Evolutionary conservation across 2,113 vertebrate genomes (phyloP).

Genomic region (Antigone vipio): DNA sequence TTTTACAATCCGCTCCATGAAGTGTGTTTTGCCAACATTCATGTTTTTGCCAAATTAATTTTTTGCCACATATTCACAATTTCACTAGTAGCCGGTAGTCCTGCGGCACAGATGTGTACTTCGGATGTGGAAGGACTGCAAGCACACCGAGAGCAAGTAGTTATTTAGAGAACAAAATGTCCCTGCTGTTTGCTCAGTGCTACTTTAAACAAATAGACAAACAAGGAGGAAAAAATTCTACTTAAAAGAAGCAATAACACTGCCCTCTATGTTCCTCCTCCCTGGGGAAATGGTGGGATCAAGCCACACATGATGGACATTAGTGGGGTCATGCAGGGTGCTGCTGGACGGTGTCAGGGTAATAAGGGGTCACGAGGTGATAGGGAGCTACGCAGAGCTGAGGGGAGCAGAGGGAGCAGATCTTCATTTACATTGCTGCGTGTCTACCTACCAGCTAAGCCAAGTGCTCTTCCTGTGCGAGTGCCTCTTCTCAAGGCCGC

Average conservation of each 20-base stretch:
- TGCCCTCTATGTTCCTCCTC: neutral
- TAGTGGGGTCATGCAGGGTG: neutral
- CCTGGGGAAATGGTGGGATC: neutral
- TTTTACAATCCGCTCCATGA: neutral
- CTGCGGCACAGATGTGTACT: neutral
- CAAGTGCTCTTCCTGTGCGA: neutral
- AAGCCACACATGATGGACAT: slow-evolving; percentile 4
- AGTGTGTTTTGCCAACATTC: neutral
- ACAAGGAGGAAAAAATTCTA: slow-evolving; percentile 11
- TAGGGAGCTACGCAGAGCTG: neutral
- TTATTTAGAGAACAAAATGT: slow-evolving; percentile 45
- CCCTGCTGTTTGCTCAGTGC: slow-evolving; percentile 3
- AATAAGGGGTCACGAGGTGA: neutral
- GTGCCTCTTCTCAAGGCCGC: neutral
- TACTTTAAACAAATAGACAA: slow-evolving; percentile 52
- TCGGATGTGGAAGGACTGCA: neutral
- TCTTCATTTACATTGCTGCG: neutral
- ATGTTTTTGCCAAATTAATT: neutral
- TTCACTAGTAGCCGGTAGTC: neutral
- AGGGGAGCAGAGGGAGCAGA: neutral
- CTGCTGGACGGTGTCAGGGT: neutral
- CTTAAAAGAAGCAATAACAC: slow-evolving; percentile 10
- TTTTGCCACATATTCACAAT: neutral
- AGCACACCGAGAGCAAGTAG: neutral
- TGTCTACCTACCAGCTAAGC: neutral